These are phyloP conservation scores for Solenodon paradoxus DNA, from an alignment of 2,113 vertebrate genomes.

Conservation along the genomic window DNA sequence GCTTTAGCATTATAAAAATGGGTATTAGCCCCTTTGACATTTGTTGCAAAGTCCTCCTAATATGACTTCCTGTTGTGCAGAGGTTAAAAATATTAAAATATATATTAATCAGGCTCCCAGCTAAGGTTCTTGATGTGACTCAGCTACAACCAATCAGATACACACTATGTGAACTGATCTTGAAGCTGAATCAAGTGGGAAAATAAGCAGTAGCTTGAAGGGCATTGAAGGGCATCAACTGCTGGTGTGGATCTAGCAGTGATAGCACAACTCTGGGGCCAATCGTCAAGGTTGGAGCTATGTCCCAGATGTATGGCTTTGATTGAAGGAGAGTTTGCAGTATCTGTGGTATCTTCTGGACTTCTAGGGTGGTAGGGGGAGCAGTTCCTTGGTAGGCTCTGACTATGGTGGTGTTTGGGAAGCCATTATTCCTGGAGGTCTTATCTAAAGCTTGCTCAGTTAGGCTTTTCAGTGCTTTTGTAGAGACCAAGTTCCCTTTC, in stretches of 20 bases:
- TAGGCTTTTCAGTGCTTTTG: not conserved
- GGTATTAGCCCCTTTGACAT: not conserved
- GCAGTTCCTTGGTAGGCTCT: too few relatives aligned
- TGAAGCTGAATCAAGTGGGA: not conserved
- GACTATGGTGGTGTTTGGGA: not conserved
- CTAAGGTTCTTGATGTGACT: not conserved
- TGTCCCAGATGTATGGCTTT: not conserved
- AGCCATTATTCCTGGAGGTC: not conserved
- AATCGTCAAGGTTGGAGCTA: not conserved
- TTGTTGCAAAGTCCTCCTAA: not conserved
- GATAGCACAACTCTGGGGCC: not conserved
- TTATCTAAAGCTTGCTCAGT: not conserved
- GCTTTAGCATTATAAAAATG: not conserved
- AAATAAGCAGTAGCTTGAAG: not conserved
- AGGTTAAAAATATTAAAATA: not conserved
- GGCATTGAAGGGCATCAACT: not conserved
- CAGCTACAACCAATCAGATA: not conserved
- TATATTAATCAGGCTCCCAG: not conserved
- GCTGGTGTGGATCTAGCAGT: not conserved
- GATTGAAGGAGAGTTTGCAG: not conserved
- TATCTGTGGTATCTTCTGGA: not conserved
- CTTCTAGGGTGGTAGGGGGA: not conserved
- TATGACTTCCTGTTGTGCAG: not conserved
- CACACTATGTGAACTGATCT: not conserved
- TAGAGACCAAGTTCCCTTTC: not conserved